Evolutionary conservation across 2,797 vertebrate genomes (phyloP).

Genomic region (Petrocephalus sullivani): DNA sequence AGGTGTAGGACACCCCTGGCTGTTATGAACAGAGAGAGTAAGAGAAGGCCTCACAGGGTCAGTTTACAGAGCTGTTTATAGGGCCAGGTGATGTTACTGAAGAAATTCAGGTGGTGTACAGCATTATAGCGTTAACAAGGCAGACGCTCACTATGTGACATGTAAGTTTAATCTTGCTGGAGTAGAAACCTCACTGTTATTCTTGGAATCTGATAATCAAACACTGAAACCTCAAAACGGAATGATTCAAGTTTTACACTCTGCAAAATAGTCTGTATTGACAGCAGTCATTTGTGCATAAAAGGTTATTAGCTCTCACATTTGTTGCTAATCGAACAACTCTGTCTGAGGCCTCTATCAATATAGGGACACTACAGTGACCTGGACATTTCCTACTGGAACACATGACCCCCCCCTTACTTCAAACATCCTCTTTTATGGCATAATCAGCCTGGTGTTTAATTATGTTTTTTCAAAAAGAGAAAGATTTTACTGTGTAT

Average conservation of each 20-base stretch:
- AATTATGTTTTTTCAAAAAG: neutral
- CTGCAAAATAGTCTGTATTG: neutral
- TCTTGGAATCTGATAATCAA: neutral
- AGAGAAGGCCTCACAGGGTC: neutral
- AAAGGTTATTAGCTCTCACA: neutral
- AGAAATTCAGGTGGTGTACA: neutral
- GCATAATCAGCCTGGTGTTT: neutral
- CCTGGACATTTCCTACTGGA: neutral
- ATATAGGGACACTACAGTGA: neutral
- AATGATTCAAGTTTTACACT: neutral
- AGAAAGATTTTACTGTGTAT: neutral
- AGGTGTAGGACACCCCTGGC: neutral
- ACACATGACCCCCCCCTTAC: neutral
- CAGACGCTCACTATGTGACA: neutral
- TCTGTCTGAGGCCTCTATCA: neutral
- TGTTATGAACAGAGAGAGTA: neutral
- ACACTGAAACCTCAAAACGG: neutral
- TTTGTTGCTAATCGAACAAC: neutral
- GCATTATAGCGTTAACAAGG: neutral
- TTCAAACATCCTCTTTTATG: neutral
- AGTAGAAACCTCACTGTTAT: neutral
- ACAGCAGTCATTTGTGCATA: constrained; percentile 4
- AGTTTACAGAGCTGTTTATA: neutral
- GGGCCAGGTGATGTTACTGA: neutral
- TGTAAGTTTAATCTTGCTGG: neutral